These are phyloP conservation scores for Perizoma flavofasciatum DNA, from an alignment of 2,888 invertebrate genomes.

Conservation along the genomic window DNA sequence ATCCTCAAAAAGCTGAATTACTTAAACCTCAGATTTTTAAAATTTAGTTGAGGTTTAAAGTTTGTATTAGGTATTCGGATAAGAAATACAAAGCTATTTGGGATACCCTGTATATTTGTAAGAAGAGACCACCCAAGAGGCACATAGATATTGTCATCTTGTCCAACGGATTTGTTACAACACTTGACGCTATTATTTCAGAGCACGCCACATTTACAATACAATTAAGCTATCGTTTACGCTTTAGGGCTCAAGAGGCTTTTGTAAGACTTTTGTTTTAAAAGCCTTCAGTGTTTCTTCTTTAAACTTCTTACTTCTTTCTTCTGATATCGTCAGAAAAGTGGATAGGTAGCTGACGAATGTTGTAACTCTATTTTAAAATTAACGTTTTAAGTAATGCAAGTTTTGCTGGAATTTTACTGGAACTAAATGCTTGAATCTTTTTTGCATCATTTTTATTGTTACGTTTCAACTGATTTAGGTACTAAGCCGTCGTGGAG, in stretches of 20 bases:
- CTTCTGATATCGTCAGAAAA: not conserved
- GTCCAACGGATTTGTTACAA: constrained; percentile 50
- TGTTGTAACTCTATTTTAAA: not conserved
- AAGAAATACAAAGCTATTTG: not conserved
- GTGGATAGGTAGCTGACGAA: not conserved
- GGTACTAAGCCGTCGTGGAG: too few relatives aligned
- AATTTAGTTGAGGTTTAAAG: too few relatives aligned
- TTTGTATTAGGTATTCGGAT: too few relatives aligned
- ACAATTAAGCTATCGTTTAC: constrained; percentile 52
- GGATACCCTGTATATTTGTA: constrained; percentile 53
- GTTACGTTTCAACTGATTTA: too few relatives aligned
- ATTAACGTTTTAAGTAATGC: too few relatives aligned
- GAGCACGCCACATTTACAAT: constrained; percentile 49
- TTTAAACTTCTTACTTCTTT: constrained; percentile 4
- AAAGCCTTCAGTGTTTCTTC: constrained; percentile 4
- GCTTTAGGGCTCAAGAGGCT: constrained; percentile 44
- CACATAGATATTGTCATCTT: constrained; percentile 57
- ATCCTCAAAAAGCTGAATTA: too few relatives aligned
- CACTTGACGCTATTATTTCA: constrained; percentile 55
- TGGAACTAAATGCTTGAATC: too few relatives aligned
- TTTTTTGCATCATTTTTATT: too few relatives aligned
- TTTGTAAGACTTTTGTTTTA: constrained; percentile 29
- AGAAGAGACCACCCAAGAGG: constrained; percentile 74
- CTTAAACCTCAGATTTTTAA: too few relatives aligned
- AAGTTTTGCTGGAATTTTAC: too few relatives aligned